A percentile compares a stretch with the other conserved stretches of the same genome.
phyloP scores from a whole-genome alignment of 2,113 vertebrate species.

The Ascaphus truei region DNA sequence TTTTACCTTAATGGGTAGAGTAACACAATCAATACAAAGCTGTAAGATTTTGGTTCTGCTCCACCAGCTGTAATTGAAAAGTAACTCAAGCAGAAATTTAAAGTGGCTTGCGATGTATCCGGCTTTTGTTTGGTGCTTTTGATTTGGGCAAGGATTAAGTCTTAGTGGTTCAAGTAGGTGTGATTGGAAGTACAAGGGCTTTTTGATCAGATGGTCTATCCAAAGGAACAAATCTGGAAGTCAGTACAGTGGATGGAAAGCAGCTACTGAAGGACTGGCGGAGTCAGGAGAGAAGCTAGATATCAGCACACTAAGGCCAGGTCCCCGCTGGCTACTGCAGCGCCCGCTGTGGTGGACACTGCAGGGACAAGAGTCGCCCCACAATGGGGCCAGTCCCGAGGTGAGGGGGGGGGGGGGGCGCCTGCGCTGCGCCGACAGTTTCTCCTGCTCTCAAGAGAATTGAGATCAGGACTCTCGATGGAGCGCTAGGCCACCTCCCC shows the following conservation, averaged over 20 bases:
- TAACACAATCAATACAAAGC: constrained; percentile 84
- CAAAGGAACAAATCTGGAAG: constrained; percentile 42
- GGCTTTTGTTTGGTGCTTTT: constrained; percentile 57
- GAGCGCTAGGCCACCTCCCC: too few species aligned
- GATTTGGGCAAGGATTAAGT: constrained; percentile 64
- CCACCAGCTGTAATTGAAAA: constrained; percentile 89
- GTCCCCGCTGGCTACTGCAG: too few species aligned
- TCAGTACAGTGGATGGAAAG: constrained; percentile 31
- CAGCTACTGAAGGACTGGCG: constrained; percentile 39
- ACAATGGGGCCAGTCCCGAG: too few species aligned
- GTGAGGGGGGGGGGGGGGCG: too few species aligned
- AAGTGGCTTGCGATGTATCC: constrained; percentile 55
- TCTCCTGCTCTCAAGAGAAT: too few species aligned
- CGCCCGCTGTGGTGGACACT: too few species aligned
- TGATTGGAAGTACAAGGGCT: constrained; percentile 55
- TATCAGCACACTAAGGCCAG: too few species aligned
- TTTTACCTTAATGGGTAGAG: constrained; percentile 80
- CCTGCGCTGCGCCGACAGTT: too few species aligned
- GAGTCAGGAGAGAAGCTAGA: neutral
- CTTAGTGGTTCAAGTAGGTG: constrained; percentile 47
- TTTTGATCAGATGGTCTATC: constrained; percentile 45
- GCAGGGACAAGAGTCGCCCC: too few species aligned
- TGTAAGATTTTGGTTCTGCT: constrained; percentile 85
- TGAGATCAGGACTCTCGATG: too few species aligned
- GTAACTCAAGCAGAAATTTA: constrained; percentile 83